Evolutionary conservation across 2,888 invertebrate genomes (phyloP).

Genomic region (Ctena decussata): DNA sequence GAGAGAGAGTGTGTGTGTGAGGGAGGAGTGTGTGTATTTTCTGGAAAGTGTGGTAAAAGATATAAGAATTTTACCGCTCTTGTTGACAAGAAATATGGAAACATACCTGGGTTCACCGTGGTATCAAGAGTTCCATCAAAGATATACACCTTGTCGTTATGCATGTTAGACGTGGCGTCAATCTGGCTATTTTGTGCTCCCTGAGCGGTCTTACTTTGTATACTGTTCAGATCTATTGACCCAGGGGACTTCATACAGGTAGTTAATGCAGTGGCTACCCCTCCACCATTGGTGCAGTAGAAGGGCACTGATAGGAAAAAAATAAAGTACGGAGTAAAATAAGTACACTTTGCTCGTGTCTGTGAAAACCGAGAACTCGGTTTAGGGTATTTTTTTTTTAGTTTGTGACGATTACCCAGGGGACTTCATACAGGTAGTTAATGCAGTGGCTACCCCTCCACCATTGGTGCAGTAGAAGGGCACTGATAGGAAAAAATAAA

Average conservation of each 20-base stretch:
- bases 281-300: neutral
- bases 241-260: constrained; percentile 69
- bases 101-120: constrained; percentile 82
- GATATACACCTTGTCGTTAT: constrained; percentile 81
- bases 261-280: constrained; percentile 25
- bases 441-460: constrained; percentile 19
- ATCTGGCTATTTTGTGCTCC: constrained; percentile 75
- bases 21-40: too few species aligned
- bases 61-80: too few species aligned
- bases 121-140: constrained; percentile 83
- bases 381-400: too few species aligned
- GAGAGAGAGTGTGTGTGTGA: too few species aligned
- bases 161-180: constrained; percentile 81
- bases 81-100: too few species aligned
- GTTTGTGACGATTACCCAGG: too few species aligned
- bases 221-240: constrained; percentile 40
- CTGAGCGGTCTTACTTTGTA: constrained; percentile 55
- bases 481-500: too few species aligned
- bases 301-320: neutral
- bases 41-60: too few species aligned
- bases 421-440: constrained; percentile 65
- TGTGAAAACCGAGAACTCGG: too few species aligned
- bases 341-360: too few species aligned
- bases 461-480: neutral
- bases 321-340: too few species aligned